Evolutionary conservation across 1,140 invertebrate species (phyloP).

Genomic region (Batillaria attramentaria): DNA sequence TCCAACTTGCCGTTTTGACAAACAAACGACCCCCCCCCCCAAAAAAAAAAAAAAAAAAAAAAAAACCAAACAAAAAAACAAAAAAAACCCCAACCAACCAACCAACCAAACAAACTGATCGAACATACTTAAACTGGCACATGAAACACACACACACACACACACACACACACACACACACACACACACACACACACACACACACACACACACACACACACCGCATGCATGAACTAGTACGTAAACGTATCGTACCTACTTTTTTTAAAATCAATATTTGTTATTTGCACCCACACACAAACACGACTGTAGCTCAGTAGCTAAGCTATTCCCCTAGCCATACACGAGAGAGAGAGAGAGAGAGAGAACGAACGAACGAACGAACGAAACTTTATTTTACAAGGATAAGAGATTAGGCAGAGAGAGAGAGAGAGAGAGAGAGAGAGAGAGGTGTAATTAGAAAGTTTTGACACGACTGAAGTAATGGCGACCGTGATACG

Average conservation of each 20-base stretch:
- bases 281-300: not conserved
- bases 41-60: no score
- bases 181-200: not conserved
- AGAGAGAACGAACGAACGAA: slow-evolving; percentile 9
- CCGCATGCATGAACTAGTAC: not conserved
- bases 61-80: not conserved
- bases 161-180: slow-evolving; percentile 15
- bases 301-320: no score
- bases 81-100: not conserved
- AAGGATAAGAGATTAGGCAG: not conserved
- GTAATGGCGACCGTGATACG: not conserved
- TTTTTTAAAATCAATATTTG: no score
- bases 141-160: not conserved
- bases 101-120: not conserved
- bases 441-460: not conserved
- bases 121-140: not conserved
- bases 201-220: not conserved
- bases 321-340: no score
- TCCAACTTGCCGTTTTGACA: no score
- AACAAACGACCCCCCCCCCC: no score
- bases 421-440: not conserved
- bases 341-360: slow-evolving; percentile 11
- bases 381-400: not conserved
- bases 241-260: no score
- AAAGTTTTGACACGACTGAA: not conserved